Base-by-base conservation (phyloP, 2,797 vertebrate species). In the Molossus alvarezi region DNA sequence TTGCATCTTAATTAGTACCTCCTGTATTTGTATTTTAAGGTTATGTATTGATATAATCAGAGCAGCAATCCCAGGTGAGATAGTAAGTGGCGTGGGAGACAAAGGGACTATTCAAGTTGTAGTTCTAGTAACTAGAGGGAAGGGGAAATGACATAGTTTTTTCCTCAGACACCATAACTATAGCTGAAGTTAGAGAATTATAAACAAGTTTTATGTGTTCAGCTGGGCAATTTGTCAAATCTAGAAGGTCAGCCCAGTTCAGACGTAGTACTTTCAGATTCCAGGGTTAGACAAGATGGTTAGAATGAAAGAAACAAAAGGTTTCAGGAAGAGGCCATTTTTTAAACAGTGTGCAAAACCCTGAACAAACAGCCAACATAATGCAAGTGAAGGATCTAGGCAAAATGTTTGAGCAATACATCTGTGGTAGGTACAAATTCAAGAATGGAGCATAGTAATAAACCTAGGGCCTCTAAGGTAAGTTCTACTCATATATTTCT, bases 161-260 rank as follows among this genome's bases (percentile, higher is more conserved):
- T 20, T 25, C 13, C 60, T 53, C 6, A 41, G 79, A 71, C n/a
- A 5, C 45, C 14, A 10, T 86, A 75, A 82, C 37, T 48, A 7
- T 45, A 72, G 33, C 76, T 67, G 76, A 92, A 83, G 51, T 92
- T 27, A 77, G 23, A 73, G n/a, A 86, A 81, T 58, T n/a, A 96
- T 53, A 72, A 12, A 23, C 41, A 79, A 79, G 25, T 65, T 92
- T 92, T n/a, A 48, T 65, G 41, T n/a, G 62, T 73, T 87, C 53
- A 62, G n/a, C 12, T 72, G 18, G 48, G 27, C 64, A 87, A 25
- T 14, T 82, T 11, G 41, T 75, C 80, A 81, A 89, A 76, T 81
- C n/a, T 48, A 69, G 67, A 94, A 93, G 18, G 20, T 69, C 29
- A 75, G 51, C 15, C 29, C 29, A 45, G n/a, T 3, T 69, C 55